Conservation (phyloP, 2,888 invertebrate genomes). For the Machimus atricapillus region DNA sequence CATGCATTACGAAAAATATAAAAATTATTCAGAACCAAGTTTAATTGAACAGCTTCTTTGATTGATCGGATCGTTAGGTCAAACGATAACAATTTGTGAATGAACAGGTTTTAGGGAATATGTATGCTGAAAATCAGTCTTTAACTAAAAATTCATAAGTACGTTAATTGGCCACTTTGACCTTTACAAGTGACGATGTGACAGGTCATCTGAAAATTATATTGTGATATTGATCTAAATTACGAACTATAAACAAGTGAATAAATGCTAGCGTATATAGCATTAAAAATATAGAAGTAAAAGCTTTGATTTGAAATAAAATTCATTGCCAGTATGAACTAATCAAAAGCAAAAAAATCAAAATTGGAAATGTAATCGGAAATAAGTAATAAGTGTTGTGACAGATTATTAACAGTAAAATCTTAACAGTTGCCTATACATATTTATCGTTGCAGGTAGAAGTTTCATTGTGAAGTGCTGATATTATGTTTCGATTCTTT, state of each 20-base stretch:
- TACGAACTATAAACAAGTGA: background rate
- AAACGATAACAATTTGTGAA: background rate
- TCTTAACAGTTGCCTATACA: background rate
- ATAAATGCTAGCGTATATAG: background rate
- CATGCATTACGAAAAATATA: background rate
- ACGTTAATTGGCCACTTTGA: background rate
- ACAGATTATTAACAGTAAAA: background rate
- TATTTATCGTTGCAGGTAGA: background rate
- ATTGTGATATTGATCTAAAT: slow-evolving; percentile 34
- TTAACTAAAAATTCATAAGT: background rate
- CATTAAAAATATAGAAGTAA: background rate
- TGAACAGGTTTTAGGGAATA: slow-evolving; percentile 17
- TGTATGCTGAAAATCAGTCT: slow-evolving; percentile 27
- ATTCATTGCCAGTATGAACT: background rate
- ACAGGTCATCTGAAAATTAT: background rate
- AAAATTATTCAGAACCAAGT: background rate
- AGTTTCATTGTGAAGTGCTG: background rate
- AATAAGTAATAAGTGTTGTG: background rate
- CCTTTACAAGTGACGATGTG: background rate
- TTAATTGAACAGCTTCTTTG: background rate
- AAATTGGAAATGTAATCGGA: background rate
- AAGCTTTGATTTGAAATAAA: background rate
- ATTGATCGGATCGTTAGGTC: background rate
- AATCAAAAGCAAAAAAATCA: background rate
- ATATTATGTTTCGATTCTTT: background rate